A percentile compares a stretch with the other conserved stretches of the same genome.
Conservation (phyloP, 1,140 invertebrate species). For the Zaprionus lachaisei region DNA sequence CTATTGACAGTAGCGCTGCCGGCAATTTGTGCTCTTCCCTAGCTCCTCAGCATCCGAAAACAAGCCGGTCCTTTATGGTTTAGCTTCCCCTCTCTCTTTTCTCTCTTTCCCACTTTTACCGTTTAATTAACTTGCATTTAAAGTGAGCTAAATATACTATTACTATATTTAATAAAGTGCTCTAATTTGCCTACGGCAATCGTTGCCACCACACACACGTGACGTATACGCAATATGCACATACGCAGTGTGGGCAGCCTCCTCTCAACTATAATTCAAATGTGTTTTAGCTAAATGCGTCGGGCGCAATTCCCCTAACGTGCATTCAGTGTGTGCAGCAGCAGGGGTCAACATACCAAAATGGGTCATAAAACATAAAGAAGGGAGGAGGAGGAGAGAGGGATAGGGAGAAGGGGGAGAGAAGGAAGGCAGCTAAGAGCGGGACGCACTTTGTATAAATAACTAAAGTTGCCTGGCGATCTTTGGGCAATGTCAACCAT, state of each 20-base stretch:
- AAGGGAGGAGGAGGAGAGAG: neutral
- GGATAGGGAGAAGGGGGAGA: neutral
- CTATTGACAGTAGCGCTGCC: conserved; percentile 18
- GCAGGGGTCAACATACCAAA: conserved; percentile 53
- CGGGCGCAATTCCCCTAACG: conserved; percentile 57
- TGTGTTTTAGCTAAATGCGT: conserved; percentile 53
- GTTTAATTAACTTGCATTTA: conserved; percentile 60
- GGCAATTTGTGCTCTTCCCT: conserved; percentile 4
- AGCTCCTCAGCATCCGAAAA: neutral
- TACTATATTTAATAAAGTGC: conserved; percentile 43
- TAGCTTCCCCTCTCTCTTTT: too few species aligned
- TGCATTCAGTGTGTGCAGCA: conserved; percentile 42
- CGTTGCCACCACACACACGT: neutral
- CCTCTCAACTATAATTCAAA: conserved; percentile 43
- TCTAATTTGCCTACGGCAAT: conserved; percentile 11
- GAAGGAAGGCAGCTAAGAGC: neutral
- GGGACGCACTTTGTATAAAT: conserved; percentile 15
- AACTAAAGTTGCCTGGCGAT: conserved; percentile 1
- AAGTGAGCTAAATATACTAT: conserved; percentile 16
- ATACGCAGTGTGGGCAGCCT: conserved; percentile 18
- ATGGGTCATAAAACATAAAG: conserved; percentile 50
- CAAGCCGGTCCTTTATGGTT: neutral
- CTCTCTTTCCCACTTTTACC: conserved; percentile 17
- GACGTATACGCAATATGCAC: conserved; percentile 32
- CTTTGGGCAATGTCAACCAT: conserved; percentile 24